Evolutionary conservation across 2,113 vertebrate genomes (phyloP), one percentile per base, ranked within the genome.

Genomic region (Chaetura pelagica): DNA sequence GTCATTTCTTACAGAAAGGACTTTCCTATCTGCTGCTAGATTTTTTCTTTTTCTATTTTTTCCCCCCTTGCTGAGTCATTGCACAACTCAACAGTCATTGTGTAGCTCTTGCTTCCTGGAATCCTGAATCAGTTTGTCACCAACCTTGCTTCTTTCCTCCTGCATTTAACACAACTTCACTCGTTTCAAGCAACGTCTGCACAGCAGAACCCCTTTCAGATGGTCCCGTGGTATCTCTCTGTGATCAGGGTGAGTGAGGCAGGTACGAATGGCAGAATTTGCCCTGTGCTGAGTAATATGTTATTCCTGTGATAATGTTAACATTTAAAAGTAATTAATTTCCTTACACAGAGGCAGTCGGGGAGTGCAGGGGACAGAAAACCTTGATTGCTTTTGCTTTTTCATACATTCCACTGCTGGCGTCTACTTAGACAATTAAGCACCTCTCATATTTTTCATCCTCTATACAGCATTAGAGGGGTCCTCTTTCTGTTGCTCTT

Each of bases 1-100:
- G 14, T 67, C 48, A 42, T 30, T 68, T 73, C 57, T 71, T 13
- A 27, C 1, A 7, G 90, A 44, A 55, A n/a, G 59, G 18, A 11
- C 29, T 83, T 79, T 8, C n/a, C 52, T 49, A 19, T 66, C 71
- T 57, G n/a, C 84, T 76, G 84, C 63, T 76, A 0, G 18, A 3
- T 22, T 54, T 13, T 3, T 3, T 15, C 10, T 34, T 24, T 40
- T 7, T 14, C 10, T 26, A 14, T 64, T 40, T 9, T 7, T 27
- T n/a, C n/a, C 15, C 10, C 7, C 15, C 61, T 12, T 91, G 82
- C 82, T 95, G 93, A 96, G 90, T 97, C 95, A 96, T 32, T 94
- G 92, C 82, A 30, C 82, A 91, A 19, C 79, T 83, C 82, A 10
- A 38, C 51, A 77, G 85, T 76, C 63, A 15, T 63, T 55, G 49